Conservation (phyloP, 1,140 invertebrate genomes). For the Drosophila jambulina region DNA sequence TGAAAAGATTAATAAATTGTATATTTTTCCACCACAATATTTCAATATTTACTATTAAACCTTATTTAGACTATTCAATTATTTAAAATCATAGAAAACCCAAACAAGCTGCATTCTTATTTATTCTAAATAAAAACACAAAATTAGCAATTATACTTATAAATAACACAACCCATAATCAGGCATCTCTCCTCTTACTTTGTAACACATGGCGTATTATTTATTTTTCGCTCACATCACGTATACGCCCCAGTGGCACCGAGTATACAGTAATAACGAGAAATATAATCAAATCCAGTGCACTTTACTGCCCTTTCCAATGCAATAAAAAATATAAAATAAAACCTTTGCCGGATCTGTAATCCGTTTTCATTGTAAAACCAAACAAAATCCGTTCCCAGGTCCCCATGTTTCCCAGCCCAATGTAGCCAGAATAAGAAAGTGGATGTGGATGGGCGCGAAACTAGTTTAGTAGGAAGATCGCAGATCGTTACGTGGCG, state of each 20-base stretch:
- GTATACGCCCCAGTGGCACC: slow-evolving; percentile 47
- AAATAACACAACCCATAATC: neutral
- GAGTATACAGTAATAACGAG: neutral
- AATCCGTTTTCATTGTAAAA: slow-evolving; percentile 15
- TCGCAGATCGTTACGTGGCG: slow-evolving; percentile 62
- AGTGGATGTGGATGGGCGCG: slow-evolving; percentile 4
- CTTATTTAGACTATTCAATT: neutral
- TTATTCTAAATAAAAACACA: neutral
- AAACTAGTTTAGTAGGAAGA: slow-evolving; percentile 80
- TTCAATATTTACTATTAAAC: no score
- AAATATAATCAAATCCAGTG: slow-evolving; percentile 31
- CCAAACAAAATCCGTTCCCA: slow-evolving; percentile 14
- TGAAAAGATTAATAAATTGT: neutral
- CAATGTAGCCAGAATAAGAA: slow-evolving; percentile 12
- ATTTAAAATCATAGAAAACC: neutral
- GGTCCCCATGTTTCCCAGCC: slow-evolving; percentile 1
- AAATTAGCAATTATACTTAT: neutral
- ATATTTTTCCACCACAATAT: no score
- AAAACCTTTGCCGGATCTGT: slow-evolving; percentile 28
- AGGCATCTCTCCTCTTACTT: neutral
- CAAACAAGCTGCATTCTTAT: neutral
- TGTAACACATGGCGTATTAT: slow-evolving; percentile 55
- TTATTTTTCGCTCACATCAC: slow-evolving; percentile 27
- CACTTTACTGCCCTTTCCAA: slow-evolving; percentile 52
- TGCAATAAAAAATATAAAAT: slow-evolving; percentile 9